Evolutionary conservation across 2,888 invertebrate genomes (phyloP), one percentile per base, ranked within the genome.

Genomic region (Orchesella flavescens): DNA sequence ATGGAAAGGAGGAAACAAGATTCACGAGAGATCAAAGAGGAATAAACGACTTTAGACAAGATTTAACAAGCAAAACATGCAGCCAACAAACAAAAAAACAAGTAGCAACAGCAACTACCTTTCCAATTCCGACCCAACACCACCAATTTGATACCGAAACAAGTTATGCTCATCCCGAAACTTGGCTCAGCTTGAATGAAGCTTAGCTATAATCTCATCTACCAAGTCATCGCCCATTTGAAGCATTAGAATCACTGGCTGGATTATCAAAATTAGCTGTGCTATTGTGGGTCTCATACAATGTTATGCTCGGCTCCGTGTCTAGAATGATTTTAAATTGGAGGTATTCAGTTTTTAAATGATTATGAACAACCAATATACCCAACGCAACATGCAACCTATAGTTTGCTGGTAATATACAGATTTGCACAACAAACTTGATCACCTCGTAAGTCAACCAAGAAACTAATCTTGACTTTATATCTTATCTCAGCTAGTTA

Each of bases 191-290:
- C 3, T 34, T 34, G 34, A 34, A 34, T 34, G 34, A 34, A 34
- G 68, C 61, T 81, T 71, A 82, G 76, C 34, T 84, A 82, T 71
- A 78, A 69, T 23, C 57, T 57, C 21, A n/a, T 57, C 57, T 57
- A 17, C 17, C 17, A 44, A 79, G 83, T 87, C 85, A 87, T 87
- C 85, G 83, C 83, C 83, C 84, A 84, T 85, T 84, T 83, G 69
- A 84, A 79, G 85, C 85, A 83, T 85, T 84, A 84, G 69, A 84
- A 79, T 87, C 85, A 83, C 63, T 84, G 79, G 78, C 69, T 84
- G 79, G 78, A 81, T 87, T 82, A 87, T 87, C 86, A 81, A 80
- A 85, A 86, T 82, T 84, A 81, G 82, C 77, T 85, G 76, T 76
- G 72, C 23, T 46, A 46, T 61, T 24, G 13, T 49, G 34, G 34